Percentiles rank a stretch among this genome's conserved stretches.
Conservation (phyloP, 2,113 vertebrate species). For the Sander lucioperca region DNA sequence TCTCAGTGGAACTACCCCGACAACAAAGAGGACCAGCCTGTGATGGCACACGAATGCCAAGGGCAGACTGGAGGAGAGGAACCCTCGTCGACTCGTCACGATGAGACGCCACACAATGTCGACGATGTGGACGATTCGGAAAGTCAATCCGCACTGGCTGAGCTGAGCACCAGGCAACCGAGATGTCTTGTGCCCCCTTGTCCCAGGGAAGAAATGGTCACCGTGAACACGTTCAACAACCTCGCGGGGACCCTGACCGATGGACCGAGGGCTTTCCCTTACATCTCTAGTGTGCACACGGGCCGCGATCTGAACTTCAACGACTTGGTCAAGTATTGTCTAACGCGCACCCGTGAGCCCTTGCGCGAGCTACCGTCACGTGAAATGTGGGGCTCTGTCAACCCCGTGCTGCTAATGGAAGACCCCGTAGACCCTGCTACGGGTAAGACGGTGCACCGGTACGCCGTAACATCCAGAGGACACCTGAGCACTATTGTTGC, state of each 20-base stretch:
- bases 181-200: too few relatives aligned
- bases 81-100: not conserved
- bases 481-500: not conserved
- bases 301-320: not conserved
- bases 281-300: not conserved
- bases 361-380: too few relatives aligned
- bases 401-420: too few relatives aligned
- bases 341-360: too few relatives aligned
- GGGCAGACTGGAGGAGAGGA: not conserved
- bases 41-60: not conserved
- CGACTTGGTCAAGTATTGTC: constrained; percentile 7
- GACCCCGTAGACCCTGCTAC: not conserved
- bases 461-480: constrained; percentile 6
- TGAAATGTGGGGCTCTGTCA: too few relatives aligned
- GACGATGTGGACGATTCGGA: not conserved
- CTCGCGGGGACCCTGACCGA: too few relatives aligned
- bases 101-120: not conserved
- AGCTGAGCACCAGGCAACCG: too few relatives aligned
- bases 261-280: not conserved
- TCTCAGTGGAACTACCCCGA: not conserved
- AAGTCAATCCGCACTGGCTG: too few relatives aligned
- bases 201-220: not conserved
- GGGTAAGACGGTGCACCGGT: not conserved
- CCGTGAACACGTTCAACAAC: not conserved
- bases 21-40: not conserved